Evolutionary conservation across 53 echinoderm and acorn worm genomes (phyloP).

Genomic region (Pentamera pediparva): DNA sequence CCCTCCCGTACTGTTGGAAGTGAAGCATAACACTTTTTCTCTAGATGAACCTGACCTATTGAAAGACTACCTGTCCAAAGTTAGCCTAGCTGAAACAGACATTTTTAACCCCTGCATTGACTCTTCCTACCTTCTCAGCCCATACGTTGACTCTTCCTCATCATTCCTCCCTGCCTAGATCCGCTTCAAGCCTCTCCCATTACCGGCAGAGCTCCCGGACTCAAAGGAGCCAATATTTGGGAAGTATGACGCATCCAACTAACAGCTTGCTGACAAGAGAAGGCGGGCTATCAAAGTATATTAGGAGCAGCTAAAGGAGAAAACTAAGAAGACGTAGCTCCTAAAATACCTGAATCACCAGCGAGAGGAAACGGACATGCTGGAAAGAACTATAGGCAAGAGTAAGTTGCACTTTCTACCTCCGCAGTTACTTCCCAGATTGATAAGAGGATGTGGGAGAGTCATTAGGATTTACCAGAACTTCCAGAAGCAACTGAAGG

Average conservation of each 20-base stretch:
- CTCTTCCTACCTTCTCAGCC: too few species aligned
- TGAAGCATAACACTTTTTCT: too few species aligned
- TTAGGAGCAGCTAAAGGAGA: conserved; percentile 68
- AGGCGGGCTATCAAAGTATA: conserved; percentile 82
- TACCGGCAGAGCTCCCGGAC: conserved; percentile 84
- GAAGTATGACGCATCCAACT: conserved; percentile 90
- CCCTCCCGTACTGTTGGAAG: too few species aligned
- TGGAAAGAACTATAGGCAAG: conserved; percentile 81
- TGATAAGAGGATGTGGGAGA: too few species aligned
- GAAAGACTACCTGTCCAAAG: too few species aligned
- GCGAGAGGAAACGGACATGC: conserved; percentile 71
- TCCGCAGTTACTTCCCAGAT: too few species aligned
- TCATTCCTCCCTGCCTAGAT: conserved; percentile 51
- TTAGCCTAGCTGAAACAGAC: too few species aligned
- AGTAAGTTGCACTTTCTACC: too few species aligned
- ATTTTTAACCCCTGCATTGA: too few species aligned
- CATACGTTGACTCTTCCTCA: too few species aligned
- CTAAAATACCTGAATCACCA: conserved; percentile 70
- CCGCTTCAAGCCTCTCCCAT: conserved; percentile 94
- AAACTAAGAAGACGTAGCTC: conserved; percentile 53
- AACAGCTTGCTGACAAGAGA: conserved; percentile 90
- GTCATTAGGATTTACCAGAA: too few species aligned
- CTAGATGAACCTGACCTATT: too few species aligned
- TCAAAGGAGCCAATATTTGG: conserved; percentile 95
- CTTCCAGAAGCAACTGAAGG: conserved; percentile 66